Base-by-base conservation (phyloP, 2,888 invertebrate genomes). In the Cantharis rustica region DNA sequence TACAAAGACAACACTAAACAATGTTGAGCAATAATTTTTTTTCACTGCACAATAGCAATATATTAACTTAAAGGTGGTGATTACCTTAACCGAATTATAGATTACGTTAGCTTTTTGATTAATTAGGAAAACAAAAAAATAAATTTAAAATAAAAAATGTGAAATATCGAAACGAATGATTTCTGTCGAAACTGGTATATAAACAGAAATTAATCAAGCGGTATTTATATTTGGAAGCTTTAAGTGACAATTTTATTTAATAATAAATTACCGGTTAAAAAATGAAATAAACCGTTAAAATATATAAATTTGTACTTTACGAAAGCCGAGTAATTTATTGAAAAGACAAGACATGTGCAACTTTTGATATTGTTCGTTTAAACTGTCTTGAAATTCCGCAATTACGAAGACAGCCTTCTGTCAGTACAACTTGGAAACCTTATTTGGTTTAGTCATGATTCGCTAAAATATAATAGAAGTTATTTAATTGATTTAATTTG, bases 401-500 rank as follows among this genome's bases (percentile, higher is more conserved):
- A 31, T 31, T 31, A 31, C 31, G 13, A 31, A 13, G 31, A 31
- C 31, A 31, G 13, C 31, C 31, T 31, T 13, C 31, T 31, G 31
- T 31, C 13, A 31, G 31, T 31, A 31, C 31, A 31, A 31, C 31
- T 31, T 31, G 31, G 31, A 31, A 31, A 31, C 31, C 31, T 31
- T 31, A 31, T 31, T 31, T 31, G 31, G 31, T 31, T 31, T 31
- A 31, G 31, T 31, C 31, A 31, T 31, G 31, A 31, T 31, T 31
- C 31, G 31, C 31, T 13, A 13, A 31, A 31, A 31, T 61, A 23
- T 27, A 70, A 73, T 73, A 70, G 61, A 66, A 73, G 73, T 73
- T 76, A 69, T 26, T 62, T 73, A 73, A 76, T 72, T 76, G 72
- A 72, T 72, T 75, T 64, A 73, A 73, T 73, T 73, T 61, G 26